These are phyloP conservation scores for Sebastes kiyomatsui DNA, from an alignment of 2,797 vertebrate genomes.

Conservation along the genomic window DNA sequence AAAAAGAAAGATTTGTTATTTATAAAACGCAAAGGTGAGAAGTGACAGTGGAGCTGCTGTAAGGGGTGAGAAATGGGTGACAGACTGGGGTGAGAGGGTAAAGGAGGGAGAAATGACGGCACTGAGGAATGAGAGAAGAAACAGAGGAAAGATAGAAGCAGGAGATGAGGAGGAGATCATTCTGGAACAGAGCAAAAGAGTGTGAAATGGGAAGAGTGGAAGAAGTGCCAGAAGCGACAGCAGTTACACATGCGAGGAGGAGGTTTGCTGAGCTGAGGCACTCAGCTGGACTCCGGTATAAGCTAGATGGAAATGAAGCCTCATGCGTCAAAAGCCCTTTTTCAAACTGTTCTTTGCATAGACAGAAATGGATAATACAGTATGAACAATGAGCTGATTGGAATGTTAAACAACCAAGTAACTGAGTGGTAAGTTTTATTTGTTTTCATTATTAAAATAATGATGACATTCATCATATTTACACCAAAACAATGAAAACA, in stretches of 20 bases:
- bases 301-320: neutral
- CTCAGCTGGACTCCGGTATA: neutral
- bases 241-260: neutral
- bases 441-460: neutral
- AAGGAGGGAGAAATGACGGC: neutral
- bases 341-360: neutral
- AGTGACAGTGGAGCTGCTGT: neutral
- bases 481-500: too few species aligned
- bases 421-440: neutral
- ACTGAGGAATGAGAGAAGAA: neutral
- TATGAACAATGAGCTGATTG: neutral
- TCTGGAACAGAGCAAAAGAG: neutral
- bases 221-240: neutral
- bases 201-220: conserved; percentile 20
- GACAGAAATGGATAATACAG: neutral
- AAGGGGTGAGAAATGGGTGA: neutral
- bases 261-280: neutral
- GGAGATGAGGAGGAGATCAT: neutral
- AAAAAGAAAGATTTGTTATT: neutral
- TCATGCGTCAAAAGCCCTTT: neutral
- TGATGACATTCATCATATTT: neutral
- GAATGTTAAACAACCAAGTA: neutral
- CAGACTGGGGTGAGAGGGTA: neutral
- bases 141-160: neutral
- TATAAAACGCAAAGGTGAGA: neutral